Base-by-base conservation (phyloP, 2,113 vertebrate genomes). In the Nesoenas mayeri region DNA sequence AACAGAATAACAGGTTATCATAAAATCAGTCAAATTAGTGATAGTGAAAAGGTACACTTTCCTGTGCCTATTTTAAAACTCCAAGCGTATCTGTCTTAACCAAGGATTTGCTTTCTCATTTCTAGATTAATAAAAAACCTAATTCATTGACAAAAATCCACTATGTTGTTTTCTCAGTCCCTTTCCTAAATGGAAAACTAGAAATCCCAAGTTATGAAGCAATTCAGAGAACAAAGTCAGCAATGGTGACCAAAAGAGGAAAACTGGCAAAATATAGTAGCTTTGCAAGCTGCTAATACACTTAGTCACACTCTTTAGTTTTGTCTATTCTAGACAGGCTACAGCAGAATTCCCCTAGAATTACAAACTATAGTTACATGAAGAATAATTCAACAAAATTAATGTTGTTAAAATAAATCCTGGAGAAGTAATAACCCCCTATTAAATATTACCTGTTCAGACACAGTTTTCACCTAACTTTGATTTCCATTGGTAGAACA, bases 381-480 rank as follows among this genome's bases (percentile, higher is more conserved):
- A 91, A 88, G 80, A 64, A 69, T 53, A 90, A 88, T 69, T 88
- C n/a, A 66, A 51, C 29, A 95, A 85, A 94, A 92, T 86, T 84
- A 79, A 77, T 57, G 36, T 86, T 93, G 70, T 96, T 95, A 95
- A 97, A 97, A 96, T 85, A 96, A 87, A 97, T 85, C 86, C 88
- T 96, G 42, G 82, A 89, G 91, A 97, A 73, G 62, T 77, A 96
- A 88, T 83, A 96, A 96, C 54, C 70, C 34, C 18, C 94, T 95
- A 96, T 97, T 96, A 96, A 96, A 87, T 91, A 97, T 66, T 54
- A 93, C 79, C 69, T 61, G 53, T 83, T 94, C 83, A 84, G 93
- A 88, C 75, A 93, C 75, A 87, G 83, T 94, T 96, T 97, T 95
- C 92, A 91, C 88, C 85, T 91, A 60, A 8, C 25, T 91, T 74